phyloP scores from a whole-genome alignment of 2,797 vertebrate genomes.

The Limnodromus scolopaceus region DNA sequence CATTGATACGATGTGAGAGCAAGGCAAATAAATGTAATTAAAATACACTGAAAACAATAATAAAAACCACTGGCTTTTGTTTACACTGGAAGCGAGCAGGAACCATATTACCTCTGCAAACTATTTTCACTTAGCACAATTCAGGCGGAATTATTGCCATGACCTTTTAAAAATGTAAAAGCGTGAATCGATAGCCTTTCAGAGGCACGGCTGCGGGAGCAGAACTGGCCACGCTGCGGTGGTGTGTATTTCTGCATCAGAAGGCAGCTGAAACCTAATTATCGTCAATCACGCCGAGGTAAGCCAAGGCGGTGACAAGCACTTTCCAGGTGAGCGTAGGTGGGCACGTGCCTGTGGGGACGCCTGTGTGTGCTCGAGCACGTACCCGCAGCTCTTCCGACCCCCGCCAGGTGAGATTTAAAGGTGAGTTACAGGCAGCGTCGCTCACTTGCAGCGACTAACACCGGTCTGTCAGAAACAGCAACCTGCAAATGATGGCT shows the following conservation, averaged over 20 bases:
- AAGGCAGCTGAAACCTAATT: conserved; percentile 83
- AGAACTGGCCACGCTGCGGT: conserved; percentile 63
- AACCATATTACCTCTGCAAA: conserved; percentile 76
- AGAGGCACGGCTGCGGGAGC: conserved; percentile 62
- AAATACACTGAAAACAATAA: conserved; percentile 60
- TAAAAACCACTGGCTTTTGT: conserved; percentile 58
- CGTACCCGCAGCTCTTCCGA: neutral
- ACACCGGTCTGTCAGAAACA: conserved; percentile 64
- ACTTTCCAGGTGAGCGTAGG: neutral
- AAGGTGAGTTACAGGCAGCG: conserved; percentile 68
- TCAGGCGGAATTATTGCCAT: conserved; percentile 80
- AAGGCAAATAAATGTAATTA: conserved; percentile 60
- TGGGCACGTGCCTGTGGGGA: neutral
- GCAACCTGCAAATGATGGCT: conserved; percentile 50
- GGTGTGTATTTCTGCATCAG: conserved; percentile 77
- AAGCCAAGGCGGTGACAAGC: conserved; percentile 34
- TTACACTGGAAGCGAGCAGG: conserved; percentile 66
- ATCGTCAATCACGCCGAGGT: conserved; percentile 78
- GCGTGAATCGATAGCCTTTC: conserved; percentile 78
- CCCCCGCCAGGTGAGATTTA: neutral
- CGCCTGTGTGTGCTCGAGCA: neutral
- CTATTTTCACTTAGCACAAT: conserved; percentile 81
- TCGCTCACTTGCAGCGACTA: conserved; percentile 70
- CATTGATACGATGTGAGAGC: neutral
- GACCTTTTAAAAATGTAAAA: conserved; percentile 83